Evolutionary conservation across 2,113 vertebrate species (phyloP).

Genomic region (Falcunculus frontatus): DNA sequence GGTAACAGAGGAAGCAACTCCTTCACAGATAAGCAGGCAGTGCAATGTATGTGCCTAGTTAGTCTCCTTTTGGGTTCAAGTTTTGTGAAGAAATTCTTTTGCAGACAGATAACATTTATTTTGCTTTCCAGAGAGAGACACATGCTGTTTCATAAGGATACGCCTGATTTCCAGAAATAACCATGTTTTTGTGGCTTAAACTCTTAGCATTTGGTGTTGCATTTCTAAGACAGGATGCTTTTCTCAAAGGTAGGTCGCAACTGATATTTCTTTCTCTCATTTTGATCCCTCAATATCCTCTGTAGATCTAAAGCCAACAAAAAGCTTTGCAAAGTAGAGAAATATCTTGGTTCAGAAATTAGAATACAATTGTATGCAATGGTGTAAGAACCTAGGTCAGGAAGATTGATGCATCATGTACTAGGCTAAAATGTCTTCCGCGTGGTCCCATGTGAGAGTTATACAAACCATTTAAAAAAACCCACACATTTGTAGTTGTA

Average conservation of each 20-base stretch:
- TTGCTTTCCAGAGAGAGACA: conserved; percentile 74
- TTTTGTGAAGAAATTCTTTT: conserved; percentile 17
- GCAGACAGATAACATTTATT: conserved; percentile 53
- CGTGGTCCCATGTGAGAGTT: not conserved
- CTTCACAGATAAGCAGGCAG: conserved; percentile 74
- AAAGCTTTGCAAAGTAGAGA: not conserved
- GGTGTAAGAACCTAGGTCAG: not conserved
- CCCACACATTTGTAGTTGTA: not conserved
- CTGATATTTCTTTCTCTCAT: not conserved
- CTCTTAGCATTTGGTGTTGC: conserved; percentile 73
- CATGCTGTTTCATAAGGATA: conserved; percentile 76
- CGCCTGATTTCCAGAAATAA: conserved; percentile 79
- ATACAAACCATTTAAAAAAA: rapidly evolving
- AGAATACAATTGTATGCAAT: not conserved
- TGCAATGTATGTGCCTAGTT: conserved; percentile 62
- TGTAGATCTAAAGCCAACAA: not conserved
- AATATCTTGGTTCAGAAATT: not conserved
- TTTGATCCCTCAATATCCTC: not conserved
- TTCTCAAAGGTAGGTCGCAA: conserved; percentile 61
- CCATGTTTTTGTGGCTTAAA: conserved; percentile 78
- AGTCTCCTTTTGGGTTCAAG: conserved; percentile 26
- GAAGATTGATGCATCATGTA: not conserved
- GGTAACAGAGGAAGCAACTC: conserved; percentile 80
- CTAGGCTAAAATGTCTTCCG: conserved; percentile 1
- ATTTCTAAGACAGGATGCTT: conserved; percentile 57